Evolutionary conservation across 1,140 invertebrate genomes (phyloP).

Genomic region (Listronotus oregonensis): DNA sequence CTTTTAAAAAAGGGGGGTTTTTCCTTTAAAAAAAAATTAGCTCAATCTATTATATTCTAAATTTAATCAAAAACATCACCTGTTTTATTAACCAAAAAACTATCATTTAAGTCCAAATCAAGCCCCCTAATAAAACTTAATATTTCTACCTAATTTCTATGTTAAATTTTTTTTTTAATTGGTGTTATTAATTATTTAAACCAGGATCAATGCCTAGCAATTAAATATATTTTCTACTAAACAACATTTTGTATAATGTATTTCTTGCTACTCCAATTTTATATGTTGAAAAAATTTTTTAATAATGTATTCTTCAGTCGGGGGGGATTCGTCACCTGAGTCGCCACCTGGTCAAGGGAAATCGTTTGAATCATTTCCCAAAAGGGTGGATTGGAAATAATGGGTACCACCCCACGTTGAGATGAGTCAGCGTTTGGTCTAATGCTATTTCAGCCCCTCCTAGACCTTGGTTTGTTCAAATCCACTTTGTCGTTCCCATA

Average conservation of each 20-base stretch:
- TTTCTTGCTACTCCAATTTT: too few relatives aligned
- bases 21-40: too few relatives aligned
- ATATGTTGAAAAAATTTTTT: background rate
- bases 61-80: too few relatives aligned
- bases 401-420: conserved; percentile 87
- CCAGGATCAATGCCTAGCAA: too few relatives aligned
- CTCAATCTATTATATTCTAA: too few relatives aligned
- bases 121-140: background rate
- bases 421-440: conserved; percentile 76
- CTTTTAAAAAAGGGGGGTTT: too few relatives aligned
- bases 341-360: conserved; percentile 64
- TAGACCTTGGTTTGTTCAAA: conserved; percentile 87
- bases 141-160: background rate
- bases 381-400: conserved; percentile 80
- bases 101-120: background rate
- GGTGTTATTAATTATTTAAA: too few relatives aligned
- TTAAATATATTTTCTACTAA: too few relatives aligned
- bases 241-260: too few relatives aligned
- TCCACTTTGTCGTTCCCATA: conserved; percentile 85
- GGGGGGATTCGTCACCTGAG: conserved; percentile 27
- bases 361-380: conserved; percentile 71
- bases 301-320: background rate
- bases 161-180: too few relatives aligned
- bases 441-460: conserved; percentile 80
- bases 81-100: background rate